phyloP scores from a whole-genome alignment of 2,113 vertebrate genomes.

The Phycodurus eques region DNA sequence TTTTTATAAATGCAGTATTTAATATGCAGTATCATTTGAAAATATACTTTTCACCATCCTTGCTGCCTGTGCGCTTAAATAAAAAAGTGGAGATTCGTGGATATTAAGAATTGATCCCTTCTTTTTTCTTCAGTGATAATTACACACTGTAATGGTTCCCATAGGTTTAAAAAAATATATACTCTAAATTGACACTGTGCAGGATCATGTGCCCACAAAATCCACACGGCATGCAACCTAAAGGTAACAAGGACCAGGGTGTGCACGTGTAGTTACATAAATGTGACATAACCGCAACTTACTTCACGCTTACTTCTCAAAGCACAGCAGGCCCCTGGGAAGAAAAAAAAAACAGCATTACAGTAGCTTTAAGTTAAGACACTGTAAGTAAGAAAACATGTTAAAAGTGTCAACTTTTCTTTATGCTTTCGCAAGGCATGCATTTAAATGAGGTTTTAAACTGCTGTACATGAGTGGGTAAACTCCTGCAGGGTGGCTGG shows the following conservation, averaged over 20 bases:
- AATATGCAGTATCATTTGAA: no score
- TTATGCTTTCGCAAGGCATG: not conserved
- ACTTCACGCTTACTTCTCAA: not conserved
- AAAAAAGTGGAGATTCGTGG: no score
- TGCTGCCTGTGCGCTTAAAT: no score
- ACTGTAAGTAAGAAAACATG: not conserved
- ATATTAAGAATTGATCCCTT: no score
- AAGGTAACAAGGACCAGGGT: not conserved
- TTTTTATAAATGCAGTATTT: no score
- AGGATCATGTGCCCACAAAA: not conserved
- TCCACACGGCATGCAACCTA: not conserved
- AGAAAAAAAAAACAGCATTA: not conserved
- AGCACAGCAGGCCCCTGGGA: not conserved
- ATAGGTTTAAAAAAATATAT: not conserved
- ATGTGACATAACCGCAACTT: not conserved
- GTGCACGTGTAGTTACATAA: not conserved
- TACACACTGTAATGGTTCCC: no score
- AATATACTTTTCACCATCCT: no score
- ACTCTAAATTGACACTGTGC: not conserved
- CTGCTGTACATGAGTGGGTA: not conserved
- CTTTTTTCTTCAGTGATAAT: no score
- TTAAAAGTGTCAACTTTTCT: not conserved
- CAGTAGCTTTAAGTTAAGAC: not conserved
- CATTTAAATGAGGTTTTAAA: not conserved
- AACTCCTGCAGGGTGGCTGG: not conserved